Evolutionary conservation across 1,140 invertebrate species (phyloP).

Genomic region (Chironomus tepperi): DNA sequence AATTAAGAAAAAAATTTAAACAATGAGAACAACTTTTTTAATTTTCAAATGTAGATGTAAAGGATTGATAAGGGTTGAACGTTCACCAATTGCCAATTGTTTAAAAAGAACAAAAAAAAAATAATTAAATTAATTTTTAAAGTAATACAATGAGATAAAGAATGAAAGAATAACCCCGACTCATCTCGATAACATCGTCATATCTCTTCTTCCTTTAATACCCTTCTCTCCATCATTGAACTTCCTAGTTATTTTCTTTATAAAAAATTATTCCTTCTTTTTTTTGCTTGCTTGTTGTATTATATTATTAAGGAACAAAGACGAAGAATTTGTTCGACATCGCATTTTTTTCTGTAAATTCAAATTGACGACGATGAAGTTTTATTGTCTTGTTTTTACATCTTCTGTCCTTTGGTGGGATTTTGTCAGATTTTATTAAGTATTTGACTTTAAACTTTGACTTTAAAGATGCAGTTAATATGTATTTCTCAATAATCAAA

Average conservation of each 20-base stretch:
- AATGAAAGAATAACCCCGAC: neutral
- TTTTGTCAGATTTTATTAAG: no score
- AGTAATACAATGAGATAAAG: neutral
- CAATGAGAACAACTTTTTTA: neutral
- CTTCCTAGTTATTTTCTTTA: no score
- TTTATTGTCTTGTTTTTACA: neutral
- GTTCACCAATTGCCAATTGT: constrained; percentile 23
- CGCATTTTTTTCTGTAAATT: neutral
- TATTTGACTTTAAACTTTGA: no score
- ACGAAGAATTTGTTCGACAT: no score
- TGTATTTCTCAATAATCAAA: no score
- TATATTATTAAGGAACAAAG: no score
- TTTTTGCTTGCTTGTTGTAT: no score
- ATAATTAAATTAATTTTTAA: neutral
- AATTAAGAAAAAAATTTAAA: neutral
- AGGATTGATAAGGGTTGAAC: constrained; percentile 23
- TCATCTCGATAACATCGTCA: neutral
- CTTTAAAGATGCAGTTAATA: no score
- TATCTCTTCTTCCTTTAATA: neutral
- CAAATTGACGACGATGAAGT: neutral
- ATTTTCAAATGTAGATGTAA: constrained; percentile 16
- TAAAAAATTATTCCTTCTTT: no score
- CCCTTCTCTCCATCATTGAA: no score
- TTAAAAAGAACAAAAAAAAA: constrained; percentile 17
- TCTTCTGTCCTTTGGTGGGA: no score